Percentiles rank a stretch among this genome's conserved stretches.
Evolutionary conservation across 2,888 invertebrate species (phyloP).

Genomic region (Philonicus albiceps): DNA sequence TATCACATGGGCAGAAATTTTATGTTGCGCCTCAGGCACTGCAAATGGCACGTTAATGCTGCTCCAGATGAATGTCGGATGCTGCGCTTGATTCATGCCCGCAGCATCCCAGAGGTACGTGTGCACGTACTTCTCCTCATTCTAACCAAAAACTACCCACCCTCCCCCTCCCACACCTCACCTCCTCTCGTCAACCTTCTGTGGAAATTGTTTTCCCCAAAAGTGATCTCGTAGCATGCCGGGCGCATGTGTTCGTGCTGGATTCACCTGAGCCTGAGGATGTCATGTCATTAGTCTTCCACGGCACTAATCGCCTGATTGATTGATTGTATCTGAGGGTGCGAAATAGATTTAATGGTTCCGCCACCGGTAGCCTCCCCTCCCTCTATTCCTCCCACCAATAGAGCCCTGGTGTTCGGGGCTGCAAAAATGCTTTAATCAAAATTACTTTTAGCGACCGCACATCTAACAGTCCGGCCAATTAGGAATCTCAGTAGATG

Average conservation of each 20-base stretch:
- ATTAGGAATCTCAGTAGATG: background rate
- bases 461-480: background rate
- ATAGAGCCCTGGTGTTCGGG: background rate
- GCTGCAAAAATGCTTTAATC: background rate
- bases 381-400: no score
- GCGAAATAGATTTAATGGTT: conserved; percentile 27
- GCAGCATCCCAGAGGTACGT: background rate
- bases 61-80: conserved; percentile 28
- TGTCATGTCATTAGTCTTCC: conserved; percentile 39
- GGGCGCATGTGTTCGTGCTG: conserved; percentile 28
- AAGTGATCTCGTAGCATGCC: conserved; percentile 17
- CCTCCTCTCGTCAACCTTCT: no score
- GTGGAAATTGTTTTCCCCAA: conserved; percentile 21
- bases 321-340: conserved; percentile 36
- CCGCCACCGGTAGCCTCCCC: background rate
- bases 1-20: conserved; percentile 23
- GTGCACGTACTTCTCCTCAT: background rate
- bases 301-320: conserved; percentile 35
- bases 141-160: background rate
- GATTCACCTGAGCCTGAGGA: conserved; percentile 34
- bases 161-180: no score
- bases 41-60: conserved; percentile 37
- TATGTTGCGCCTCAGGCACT: conserved; percentile 28
- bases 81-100: background rate
- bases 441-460: background rate